phyloP scores from a whole-genome alignment of 2,888 invertebrate species.

The Chrysotoxum bicinctum region DNA sequence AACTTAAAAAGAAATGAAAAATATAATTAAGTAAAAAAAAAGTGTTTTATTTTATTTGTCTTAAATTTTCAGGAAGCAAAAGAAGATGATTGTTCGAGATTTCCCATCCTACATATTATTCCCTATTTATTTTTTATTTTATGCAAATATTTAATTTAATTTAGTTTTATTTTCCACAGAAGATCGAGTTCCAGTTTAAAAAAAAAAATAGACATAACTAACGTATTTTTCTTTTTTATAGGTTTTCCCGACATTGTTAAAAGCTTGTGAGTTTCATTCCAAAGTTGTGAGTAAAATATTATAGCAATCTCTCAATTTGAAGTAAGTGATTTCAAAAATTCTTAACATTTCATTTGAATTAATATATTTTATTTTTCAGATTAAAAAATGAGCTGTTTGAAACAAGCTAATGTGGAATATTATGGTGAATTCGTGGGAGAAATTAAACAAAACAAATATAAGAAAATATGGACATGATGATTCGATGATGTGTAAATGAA shows the following conservation, averaged over 20 bases:
- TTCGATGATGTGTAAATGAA: slow-evolving; percentile 59
- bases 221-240: slow-evolving; percentile 73
- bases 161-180: slow-evolving; percentile 44
- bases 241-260: slow-evolving; percentile 3
- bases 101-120: not conserved
- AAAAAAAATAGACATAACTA: slow-evolving; percentile 43
- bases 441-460: not conserved
- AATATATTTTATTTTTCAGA: slow-evolving; percentile 24
- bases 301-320: not conserved
- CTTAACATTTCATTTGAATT: not conserved
- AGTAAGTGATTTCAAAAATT: not conserved
- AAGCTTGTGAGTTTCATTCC: not conserved
- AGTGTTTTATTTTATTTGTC: slow-evolving; percentile 64
- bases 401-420: not conserved
- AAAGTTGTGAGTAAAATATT: not conserved
- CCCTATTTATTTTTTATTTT: not conserved
- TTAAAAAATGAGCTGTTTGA: not conserved
- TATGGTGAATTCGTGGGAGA: not conserved
- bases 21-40: slow-evolving; percentile 63
- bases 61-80: slow-evolving; percentile 30
- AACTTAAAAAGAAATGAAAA: slow-evolving; percentile 49
- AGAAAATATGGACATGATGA: not conserved
- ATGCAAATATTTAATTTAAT: not conserved
- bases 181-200: slow-evolving; percentile 25
- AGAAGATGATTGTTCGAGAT: not conserved